Base-by-base conservation (phyloP, 2,797 vertebrate species). In the Macroramphosus scolopax region DNA sequence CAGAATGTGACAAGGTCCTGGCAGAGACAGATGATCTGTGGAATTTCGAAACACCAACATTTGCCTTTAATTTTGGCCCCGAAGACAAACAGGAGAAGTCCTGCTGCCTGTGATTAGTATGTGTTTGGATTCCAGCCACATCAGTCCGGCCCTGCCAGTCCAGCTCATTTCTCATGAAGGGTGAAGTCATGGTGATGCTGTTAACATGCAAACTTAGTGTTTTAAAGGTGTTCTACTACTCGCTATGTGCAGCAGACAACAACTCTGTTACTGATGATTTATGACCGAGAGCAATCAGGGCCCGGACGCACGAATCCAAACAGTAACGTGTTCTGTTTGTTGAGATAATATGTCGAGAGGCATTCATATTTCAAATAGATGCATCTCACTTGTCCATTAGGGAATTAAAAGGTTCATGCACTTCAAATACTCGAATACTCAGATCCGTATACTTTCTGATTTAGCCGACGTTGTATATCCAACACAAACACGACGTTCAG, bases 181-280 rank as follows among this genome's bases (percentile, higher is more conserved):
- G 80, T 87, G 77, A 84, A 86, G 73, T 86, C 80, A 81, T 53
- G 37, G 24, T 56, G 63, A 70, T 40, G 60, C 65, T 67, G 54
- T 62, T 63, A 82, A 80, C 50, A 56, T 61, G 54, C 52, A 67
- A 78, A 75, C 48, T 22, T 15, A 65, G 57, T 49, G 55, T 73
- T 80, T 63, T 61, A 58, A 30, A 45, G 38, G 35, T 75, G 14
- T 33, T 39, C n/a, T n/a, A n/a, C n/a, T n/a, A n/a, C n/a, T n/a
- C n/a, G n/a, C n/a, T n/a, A n/a, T n/a, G 16, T 31, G 17, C 63
- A 61, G 52, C 22, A 49, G 46, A 58, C 25, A 43, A 63, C 12
- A 78, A 81, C 82, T 78, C 73, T 71, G n/a, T n/a, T 68, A 77
- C 18, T 60, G 30, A 34, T 56, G 68, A 80, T 79, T 83, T 71